Evolutionary conservation across 1,140 invertebrate species (phyloP).

Genomic region (Drosophila pseudoananassae): DNA sequence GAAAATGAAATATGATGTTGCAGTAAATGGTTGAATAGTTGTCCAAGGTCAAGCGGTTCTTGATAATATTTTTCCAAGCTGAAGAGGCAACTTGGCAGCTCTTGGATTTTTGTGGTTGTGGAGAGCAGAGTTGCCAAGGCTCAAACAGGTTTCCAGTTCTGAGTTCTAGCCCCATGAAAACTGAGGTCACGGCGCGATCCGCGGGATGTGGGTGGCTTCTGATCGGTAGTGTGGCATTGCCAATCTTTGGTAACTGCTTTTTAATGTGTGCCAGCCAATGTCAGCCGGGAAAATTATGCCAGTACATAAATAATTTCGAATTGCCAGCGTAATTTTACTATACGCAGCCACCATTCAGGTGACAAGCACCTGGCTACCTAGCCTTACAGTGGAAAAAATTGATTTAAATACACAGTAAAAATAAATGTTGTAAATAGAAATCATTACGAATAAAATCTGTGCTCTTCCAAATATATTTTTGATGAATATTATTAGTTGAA

Average conservation of each 20-base stretch:
- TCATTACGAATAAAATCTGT: neutral
- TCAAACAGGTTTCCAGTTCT: conserved; percentile 48
- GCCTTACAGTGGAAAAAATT: neutral
- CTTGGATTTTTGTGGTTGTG: conserved; percentile 15
- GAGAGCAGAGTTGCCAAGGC: conserved; percentile 36
- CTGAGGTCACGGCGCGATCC: conserved; percentile 19
- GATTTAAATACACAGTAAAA: neutral
- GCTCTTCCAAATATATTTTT: neutral
- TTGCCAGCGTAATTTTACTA: conserved; percentile 37
- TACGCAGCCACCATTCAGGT: neutral
- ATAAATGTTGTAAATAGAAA: neutral
- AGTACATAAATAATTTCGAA: conserved; percentile 53
- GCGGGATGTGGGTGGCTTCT: conserved; percentile 4
- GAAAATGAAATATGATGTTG: conserved; percentile 49
- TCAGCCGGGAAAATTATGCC: conserved; percentile 40
- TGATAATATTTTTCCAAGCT: conserved; percentile 44
- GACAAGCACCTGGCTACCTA: conserved; percentile 9
- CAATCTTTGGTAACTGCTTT: conserved; percentile 15
- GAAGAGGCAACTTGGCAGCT: conserved; percentile 35
- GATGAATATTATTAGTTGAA: neutral
- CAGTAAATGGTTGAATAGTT: conserved; percentile 43
- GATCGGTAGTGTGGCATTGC: conserved; percentile 23
- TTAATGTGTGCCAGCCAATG: conserved; percentile 56
- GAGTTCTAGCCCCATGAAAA: conserved; percentile 19
- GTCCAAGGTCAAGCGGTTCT: conserved; percentile 45